Evolutionary conservation across 2,888 invertebrate genomes (phyloP).

Genomic region (Pogonocherus hispidulus): DNA sequence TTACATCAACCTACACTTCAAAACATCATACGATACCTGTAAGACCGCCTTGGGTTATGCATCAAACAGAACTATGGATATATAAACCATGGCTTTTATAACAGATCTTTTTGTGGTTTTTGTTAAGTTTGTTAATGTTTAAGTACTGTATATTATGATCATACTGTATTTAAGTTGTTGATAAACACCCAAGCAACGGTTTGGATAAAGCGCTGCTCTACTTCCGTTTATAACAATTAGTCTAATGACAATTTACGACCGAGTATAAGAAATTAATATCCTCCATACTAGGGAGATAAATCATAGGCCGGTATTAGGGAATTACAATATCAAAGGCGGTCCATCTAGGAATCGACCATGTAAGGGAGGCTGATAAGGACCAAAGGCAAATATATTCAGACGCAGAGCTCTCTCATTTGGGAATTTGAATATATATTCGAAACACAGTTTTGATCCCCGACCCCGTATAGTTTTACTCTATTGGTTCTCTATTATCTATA

Average conservation of each 20-base stretch:
- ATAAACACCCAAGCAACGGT: no score
- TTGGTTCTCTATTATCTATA: constrained; percentile 60
- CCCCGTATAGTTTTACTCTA: constrained; percentile 59
- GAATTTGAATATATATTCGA: constrained; percentile 67
- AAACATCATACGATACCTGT: no score
- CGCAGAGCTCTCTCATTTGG: constrained; percentile 64
- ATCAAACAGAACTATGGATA: no score
- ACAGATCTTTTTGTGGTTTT: no score
- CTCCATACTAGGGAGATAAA: constrained; percentile 63
- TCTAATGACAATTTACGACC: constrained; percentile 56
- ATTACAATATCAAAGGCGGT: constrained; percentile 69
- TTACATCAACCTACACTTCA: no score
- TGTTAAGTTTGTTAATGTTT: not conserved
- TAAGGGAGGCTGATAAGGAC: constrained; percentile 65
- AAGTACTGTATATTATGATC: not conserved
- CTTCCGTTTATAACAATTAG: constrained; percentile 45
- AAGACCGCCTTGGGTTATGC: no score
- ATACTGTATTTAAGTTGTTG: no score
- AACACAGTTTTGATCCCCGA: constrained; percentile 60
- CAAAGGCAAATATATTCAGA: constrained; percentile 62
- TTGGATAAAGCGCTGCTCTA: not conserved
- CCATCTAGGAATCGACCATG: constrained; percentile 65
- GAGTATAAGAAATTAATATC: constrained; percentile 55
- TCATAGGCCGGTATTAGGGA: constrained; percentile 65
- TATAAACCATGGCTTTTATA: no score